Evolutionary conservation across 2,888 invertebrate species (phyloP).

Genomic region (Drosophila kokeensis): DNA sequence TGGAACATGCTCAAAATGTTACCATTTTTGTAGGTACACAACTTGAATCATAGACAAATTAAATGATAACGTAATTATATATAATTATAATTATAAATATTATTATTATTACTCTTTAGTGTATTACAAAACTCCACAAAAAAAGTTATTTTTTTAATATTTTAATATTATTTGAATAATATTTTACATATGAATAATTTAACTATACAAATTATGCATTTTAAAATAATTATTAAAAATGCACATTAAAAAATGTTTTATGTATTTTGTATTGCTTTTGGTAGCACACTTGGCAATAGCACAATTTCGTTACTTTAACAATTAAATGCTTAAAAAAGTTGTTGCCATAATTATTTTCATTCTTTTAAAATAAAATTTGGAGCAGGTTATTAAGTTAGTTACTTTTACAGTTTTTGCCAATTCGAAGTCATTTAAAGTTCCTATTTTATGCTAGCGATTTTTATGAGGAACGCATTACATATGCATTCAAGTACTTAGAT

Average conservation of each 20-base stretch:
- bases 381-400: neutral
- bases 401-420: neutral
- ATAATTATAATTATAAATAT: neutral
- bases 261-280: neutral
- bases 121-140: neutral
- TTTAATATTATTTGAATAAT: neutral
- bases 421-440: neutral
- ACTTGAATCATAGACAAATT: neutral
- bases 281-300: too few relatives aligned
- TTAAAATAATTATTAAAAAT: neutral
- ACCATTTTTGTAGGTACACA: neutral
- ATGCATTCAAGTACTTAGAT: conserved; percentile 24
- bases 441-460: neutral
- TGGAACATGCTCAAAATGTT: conserved; percentile 5
- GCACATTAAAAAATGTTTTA: neutral
- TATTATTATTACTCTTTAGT: neutral
- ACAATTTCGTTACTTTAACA: neutral
- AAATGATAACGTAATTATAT: neutral
- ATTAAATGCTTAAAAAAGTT: neutral
- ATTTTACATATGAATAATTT: neutral
- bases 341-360: neutral
- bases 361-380: neutral
- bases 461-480: conserved; percentile 28
- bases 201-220: neutral
- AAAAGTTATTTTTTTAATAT: neutral